Base-by-base conservation (phyloP, 2,797 vertebrate species). In the Myotis vivesi region DNA sequence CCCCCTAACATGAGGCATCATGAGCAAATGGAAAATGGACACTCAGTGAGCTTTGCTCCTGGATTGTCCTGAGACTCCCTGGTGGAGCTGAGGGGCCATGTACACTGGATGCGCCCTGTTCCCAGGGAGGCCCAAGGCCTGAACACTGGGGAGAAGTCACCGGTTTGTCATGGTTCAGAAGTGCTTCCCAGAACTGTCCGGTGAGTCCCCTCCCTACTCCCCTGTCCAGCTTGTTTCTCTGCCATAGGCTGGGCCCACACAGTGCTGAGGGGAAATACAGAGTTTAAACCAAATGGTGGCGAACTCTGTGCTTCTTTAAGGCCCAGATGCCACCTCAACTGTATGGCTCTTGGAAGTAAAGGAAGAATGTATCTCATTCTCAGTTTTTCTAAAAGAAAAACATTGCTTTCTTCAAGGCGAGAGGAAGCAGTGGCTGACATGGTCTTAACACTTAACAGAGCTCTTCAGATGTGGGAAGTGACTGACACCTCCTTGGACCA, bases 141-240 rank as follows among this genome's bases (percentile, higher is more conserved):
- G 12, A 41, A 83, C 46, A 7, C 6, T 16, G 11, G 41, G 17
- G 4, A 53, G 30, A 83, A n/a, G 4, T 10, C 2, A 28, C 15
- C 20, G 36, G 12, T 16, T 53, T 19, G n/a, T 46, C 23, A 12
- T 8, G 38, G 30, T 8, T 2, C 1, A 9, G 12, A 4, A 8
- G 2, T 30, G 6, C 16, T 84, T n/a, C 44, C 46, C 53, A 4
- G n/a, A 13, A 49, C 15, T 15, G 28, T 23, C 53, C 8, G 1
- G 2, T 20, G 2, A 3, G 4, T 30, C 46, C 57, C 15, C 49
- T 81, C 36, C 25, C 1, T 33, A 66, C 1, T 2, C 16, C 5
- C 9, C n/a, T 49, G 22, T 16, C 16, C 28, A 44, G 7, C 0
- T 9, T 9, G 16, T 30, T 81, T 75, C n/a, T 62, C 22, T 11